Percentiles rank a stretch among this genome's conserved stretches.
These are phyloP conservation scores for Salarias fasciatus DNA, from an alignment of 2,797 vertebrate species.

Conservation along the genomic window DNA sequence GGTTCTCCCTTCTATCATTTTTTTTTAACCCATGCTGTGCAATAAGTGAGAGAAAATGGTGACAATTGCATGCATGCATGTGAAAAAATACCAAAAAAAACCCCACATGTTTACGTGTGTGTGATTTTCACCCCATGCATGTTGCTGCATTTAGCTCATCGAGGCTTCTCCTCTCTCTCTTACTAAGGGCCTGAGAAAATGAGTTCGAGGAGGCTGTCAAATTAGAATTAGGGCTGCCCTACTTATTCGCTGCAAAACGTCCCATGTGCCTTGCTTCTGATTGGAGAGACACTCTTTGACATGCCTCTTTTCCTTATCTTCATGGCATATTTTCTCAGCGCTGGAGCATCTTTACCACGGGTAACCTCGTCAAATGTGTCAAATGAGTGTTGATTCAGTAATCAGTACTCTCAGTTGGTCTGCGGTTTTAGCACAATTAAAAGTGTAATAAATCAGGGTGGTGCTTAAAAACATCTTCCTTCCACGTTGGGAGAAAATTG, in stretches of 20 bases:
- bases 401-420: slow-evolving; percentile 20
- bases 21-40: slow-evolving; percentile 34
- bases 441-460: slow-evolving; percentile 4
- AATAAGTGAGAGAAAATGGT: slow-evolving; percentile 23
- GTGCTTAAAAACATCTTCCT: background rate
- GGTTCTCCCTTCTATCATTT: slow-evolving; percentile 1
- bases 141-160: slow-evolving; percentile 14
- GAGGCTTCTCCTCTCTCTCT: slow-evolving; percentile 21
- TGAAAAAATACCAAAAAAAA: no score
- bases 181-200: slow-evolving; percentile 39
- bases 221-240: slow-evolving; percentile 74
- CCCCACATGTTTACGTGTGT: slow-evolving; percentile 5
- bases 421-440: background rate
- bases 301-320: slow-evolving; percentile 41
- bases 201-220: slow-evolving; percentile 54
- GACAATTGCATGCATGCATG: slow-evolving; percentile 17
- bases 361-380: slow-evolving; percentile 13
- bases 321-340: slow-evolving; percentile 43
- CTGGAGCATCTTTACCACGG: slow-evolving; percentile 38
- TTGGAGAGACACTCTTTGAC: slow-evolving; percentile 58
- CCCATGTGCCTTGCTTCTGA: slow-evolving; percentile 56
- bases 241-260: slow-evolving; percentile 61
- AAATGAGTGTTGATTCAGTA: slow-evolving; percentile 18
- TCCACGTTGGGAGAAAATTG: background rate
- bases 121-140: background rate